phyloP scores from a whole-genome alignment of 2,797 vertebrate species.

The Scolopax bukidnonensis region DNA sequence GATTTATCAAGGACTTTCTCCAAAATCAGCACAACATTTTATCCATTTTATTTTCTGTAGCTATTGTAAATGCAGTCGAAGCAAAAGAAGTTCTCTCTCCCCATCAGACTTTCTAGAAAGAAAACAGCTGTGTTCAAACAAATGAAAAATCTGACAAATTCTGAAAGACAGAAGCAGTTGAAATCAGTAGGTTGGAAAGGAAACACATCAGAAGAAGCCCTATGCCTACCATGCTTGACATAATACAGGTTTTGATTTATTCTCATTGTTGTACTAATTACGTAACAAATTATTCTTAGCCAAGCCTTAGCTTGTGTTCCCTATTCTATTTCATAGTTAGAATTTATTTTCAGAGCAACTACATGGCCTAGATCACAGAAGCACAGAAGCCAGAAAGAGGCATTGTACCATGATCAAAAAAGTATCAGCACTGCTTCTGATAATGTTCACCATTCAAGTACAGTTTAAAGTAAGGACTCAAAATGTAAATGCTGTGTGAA shows the following conservation, averaged over 20 bases:
- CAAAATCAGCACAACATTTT: neutral
- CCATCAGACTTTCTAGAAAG: neutral
- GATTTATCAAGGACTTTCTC: conserved; percentile 2
- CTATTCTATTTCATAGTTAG: neutral
- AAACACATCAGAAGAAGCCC: neutral
- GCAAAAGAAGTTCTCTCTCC: neutral
- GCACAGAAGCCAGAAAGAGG: neutral
- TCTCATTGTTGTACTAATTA: conserved; percentile 21
- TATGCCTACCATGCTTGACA: neutral
- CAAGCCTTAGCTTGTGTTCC: neutral
- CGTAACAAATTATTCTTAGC: conserved; percentile 42
- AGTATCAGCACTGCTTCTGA: neutral
- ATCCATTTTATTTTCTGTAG: neutral
- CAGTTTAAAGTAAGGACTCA: neutral
- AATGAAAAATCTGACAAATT: conserved; percentile 2
- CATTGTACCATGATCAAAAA: neutral
- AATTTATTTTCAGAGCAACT: neutral
- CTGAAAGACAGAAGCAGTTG: neutral
- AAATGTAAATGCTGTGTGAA: neutral
- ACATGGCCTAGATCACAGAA: neutral
- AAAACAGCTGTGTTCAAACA: neutral
- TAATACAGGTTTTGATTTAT: conserved; percentile 3
- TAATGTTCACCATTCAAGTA: neutral
- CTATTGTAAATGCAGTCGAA: neutral
- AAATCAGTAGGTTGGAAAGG: neutral